Percentiles rank a stretch among this genome's conserved stretches.
These are phyloP conservation scores for Vanessa cardui DNA, from an alignment of 2,888 invertebrate species.

Conservation along the genomic window DNA sequence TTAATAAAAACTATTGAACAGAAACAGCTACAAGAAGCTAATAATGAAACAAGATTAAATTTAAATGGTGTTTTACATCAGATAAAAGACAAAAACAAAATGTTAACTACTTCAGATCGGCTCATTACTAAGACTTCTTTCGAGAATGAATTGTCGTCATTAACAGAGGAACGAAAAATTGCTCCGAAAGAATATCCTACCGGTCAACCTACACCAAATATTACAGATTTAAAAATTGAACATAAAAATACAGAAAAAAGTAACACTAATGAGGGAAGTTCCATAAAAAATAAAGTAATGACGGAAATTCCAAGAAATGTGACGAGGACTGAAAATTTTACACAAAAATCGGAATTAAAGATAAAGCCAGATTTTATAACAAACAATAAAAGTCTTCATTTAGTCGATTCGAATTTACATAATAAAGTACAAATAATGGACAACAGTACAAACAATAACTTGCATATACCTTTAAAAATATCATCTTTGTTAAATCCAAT, in stretches of 20 bases:
- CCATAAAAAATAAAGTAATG: neutral
- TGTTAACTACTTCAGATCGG: neutral
- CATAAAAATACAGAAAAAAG: neutral
- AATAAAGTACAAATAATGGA: slow-evolving; percentile 14
- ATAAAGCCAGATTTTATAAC: neutral
- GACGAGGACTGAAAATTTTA: neutral
- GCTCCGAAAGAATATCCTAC: neutral
- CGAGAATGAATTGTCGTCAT: neutral
- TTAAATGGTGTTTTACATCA: neutral
- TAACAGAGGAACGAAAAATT: neutral
- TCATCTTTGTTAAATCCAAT: slow-evolving; percentile 60
- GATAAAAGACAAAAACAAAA: neutral
- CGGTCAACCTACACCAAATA: neutral
- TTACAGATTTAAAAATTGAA: neutral
- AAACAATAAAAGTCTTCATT: slow-evolving; percentile 19
- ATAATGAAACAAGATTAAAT: neutral
- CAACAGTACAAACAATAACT: slow-evolving; percentile 36
- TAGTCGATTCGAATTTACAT: slow-evolving; percentile 23
- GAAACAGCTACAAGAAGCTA: neutral
- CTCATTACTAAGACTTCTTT: neutral
- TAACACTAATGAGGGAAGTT: neutral
- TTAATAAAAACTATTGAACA: neutral
- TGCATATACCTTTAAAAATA: slow-evolving; percentile 65
- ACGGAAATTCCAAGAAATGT: neutral
- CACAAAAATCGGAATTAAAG: neutral